Base-by-base conservation (phyloP, 2,888 invertebrate species). In the Drosophila longiperda region DNA sequence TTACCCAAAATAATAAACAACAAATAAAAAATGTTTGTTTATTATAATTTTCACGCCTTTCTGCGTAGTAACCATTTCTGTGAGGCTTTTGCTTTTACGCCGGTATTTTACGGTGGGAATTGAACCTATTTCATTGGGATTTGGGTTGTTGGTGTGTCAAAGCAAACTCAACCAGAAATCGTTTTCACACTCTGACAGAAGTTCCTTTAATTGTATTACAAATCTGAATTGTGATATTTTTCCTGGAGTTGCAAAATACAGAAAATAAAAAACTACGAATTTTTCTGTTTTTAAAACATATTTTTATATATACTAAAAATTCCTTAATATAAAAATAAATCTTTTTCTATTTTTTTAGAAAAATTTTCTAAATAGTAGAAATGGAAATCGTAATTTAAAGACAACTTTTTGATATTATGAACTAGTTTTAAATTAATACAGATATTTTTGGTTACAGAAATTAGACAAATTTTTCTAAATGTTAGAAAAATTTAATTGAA, bases 41-140 rank as follows among this genome's bases (percentile, higher is more conserved):
- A 88, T 86, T 87, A 86, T 80, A 74, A 83, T 72, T 76, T 86
- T 83, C 70, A 83, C 81, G 89, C 89, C 63, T 76, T 68, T 74
- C 87, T 69, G 81, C 61, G 66, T 72, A 61, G 38, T 53, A 71
- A 77, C 83, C 80, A 71, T 63, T 67, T 26, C 26, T 65, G 50
- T 8, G 45, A 23, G 23, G 2, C 15, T 45, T 4, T 23, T 45
- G 20, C 45, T 15, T 23, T 45, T 59, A 65, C 60, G 55, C 67
- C 58, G 12, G n/a, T 15, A 11, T 11, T 34, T 26, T 42, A 15
- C 63, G 61, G 60, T 48, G 60, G 54, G 54, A 75, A 64, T 69
- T 64, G 38, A 70, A 67, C 68, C 74, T 64, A 55, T 50, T 62
- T 75, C 80, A 70, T 36, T 36, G 49, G n/a, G 50, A 59, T 57